These are phyloP conservation scores for Xiphias gladius DNA, from an alignment of 2,113 vertebrate genomes.

Conservation along the genomic window DNA sequence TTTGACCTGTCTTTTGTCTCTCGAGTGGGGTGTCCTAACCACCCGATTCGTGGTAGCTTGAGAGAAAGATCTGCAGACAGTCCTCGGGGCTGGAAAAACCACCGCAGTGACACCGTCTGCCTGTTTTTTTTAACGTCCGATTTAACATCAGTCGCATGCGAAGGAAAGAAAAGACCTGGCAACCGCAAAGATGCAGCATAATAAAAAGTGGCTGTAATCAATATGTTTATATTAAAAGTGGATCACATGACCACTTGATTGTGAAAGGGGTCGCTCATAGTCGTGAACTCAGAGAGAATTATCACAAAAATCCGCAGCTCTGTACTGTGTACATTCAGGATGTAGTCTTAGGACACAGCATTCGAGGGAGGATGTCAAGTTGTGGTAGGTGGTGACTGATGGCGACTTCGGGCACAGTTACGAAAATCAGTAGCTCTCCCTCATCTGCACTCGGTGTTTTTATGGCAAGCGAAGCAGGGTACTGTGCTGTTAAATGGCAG, in stretches of 20 bases:
- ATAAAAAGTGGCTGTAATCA: no score
- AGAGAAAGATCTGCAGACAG: no score
- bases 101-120: no score
- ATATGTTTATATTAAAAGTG: no score
- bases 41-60: neutral
- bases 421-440: slow-evolving; percentile 21
- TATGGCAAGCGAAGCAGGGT: slow-evolving; percentile 36
- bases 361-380: neutral
- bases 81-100: no score
- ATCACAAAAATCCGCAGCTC: neutral
- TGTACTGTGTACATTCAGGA: neutral
- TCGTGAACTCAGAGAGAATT: no score
- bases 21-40: neutral
- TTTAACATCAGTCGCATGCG: no score
- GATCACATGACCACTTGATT: no score
- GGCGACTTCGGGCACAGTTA: slow-evolving; percentile 16
- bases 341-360: neutral
- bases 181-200: no score
- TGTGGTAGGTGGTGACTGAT: slow-evolving; percentile 12
- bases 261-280: no score
- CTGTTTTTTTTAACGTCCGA: no score
- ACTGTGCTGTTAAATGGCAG: slow-evolving; percentile 65
- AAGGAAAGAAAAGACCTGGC: no score
- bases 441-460: slow-evolving; percentile 42
- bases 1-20: neutral